Conservation (phyloP, 2,888 invertebrate species). For the Phlogophora meticulosa region DNA sequence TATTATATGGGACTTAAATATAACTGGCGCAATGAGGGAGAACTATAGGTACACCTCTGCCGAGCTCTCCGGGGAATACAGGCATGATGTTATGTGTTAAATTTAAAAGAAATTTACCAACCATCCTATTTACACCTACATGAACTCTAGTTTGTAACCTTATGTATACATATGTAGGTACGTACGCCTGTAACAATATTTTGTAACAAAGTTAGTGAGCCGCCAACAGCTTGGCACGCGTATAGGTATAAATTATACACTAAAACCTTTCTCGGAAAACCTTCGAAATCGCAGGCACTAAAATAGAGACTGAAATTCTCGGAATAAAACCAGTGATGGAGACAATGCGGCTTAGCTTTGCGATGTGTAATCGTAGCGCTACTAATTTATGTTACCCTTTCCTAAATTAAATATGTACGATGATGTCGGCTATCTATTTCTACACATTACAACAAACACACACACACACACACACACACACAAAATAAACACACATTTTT, state of each 20-base stretch:
- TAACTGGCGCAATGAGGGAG: no score
- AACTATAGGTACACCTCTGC: no score
- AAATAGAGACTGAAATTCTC: constrained; percentile 18
- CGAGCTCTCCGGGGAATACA: no score
- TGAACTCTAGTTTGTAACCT: not conserved
- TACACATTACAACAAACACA: no score
- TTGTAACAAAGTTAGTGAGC: constrained; percentile 41
- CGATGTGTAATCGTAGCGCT: not conserved
- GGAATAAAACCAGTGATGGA: not conserved
- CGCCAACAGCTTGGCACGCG: constrained; percentile 31
- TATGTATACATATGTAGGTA: not conserved
- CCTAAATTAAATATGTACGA: not conserved
- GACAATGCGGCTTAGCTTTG: not conserved
- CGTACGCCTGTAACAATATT: constrained; percentile 23
- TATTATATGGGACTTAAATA: no score
- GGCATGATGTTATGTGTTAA: no score
- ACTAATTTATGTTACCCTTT: not conserved
- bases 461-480: no score
- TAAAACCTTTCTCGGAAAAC: constrained; percentile 28
- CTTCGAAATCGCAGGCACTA: constrained; percentile 11
- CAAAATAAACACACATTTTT: no score
- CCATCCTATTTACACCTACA: no score
- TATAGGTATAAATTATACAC: constrained; percentile 39
- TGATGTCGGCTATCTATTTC: not conserved
- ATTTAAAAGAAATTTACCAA: no score